Conservation (phyloP, 2,888 invertebrate genomes). For the Rotaria sp. region DNA sequence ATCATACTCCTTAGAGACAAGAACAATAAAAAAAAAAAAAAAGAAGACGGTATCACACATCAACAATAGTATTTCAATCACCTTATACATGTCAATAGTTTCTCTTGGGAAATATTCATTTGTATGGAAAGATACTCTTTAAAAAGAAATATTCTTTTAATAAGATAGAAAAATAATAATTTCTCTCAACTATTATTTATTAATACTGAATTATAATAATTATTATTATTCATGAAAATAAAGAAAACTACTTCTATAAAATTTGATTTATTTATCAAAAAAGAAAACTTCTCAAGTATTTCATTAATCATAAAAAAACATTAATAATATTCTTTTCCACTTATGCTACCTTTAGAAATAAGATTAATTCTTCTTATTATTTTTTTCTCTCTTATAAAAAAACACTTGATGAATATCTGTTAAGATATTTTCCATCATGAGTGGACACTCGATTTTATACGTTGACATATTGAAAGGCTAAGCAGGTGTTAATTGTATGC, state of each 20-base stretch:
- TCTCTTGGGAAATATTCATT: not conserved
- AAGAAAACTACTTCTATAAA: no score
- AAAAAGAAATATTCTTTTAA: not conserved
- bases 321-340: not conserved
- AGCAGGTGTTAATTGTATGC: not conserved
- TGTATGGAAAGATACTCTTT: not conserved
- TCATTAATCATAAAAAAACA: not conserved
- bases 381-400: not conserved
- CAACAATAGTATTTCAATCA: no score
- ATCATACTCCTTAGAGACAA: not conserved
- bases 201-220: no score
- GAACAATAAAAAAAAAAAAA: no score
- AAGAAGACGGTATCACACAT: no score
- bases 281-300: not conserved
- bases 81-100: not conserved
- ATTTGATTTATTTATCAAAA: not conserved
- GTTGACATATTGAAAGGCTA: not conserved
- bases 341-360: not conserved
- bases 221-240: no score
- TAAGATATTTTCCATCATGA: not conserved
- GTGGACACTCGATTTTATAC: slow-evolving; percentile 1
- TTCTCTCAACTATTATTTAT: no score
- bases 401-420: slow-evolving; percentile 11
- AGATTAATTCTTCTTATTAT: not conserved
- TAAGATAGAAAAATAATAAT: no score